Conservation (phyloP, 2,888 invertebrate species). For the Spicauda simplicius region DNA sequence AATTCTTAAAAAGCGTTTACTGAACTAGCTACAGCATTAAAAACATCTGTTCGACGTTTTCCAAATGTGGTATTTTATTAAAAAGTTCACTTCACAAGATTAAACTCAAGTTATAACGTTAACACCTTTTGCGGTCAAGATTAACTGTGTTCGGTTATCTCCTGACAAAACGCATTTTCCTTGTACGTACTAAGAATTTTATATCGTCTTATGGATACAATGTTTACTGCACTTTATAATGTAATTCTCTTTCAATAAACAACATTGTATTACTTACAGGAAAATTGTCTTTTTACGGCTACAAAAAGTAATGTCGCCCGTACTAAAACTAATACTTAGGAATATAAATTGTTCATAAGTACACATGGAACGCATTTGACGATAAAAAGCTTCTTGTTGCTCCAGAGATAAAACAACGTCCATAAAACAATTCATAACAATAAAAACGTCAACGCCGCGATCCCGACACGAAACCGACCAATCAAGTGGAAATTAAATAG, state of each 20-base stretch:
- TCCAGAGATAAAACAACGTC: constrained; percentile 41
- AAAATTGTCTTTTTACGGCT: constrained; percentile 7
- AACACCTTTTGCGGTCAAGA: not conserved
- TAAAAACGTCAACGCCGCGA: constrained; percentile 72
- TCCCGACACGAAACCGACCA: constrained; percentile 61
- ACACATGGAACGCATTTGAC: constrained; percentile 41
- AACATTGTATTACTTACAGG: not conserved
- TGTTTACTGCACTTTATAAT: not conserved
- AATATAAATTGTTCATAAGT: constrained; percentile 41
- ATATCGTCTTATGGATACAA: not conserved
- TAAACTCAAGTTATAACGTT: not conserved
- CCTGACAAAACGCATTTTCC: not conserved
- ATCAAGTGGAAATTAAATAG: constrained; percentile 77
- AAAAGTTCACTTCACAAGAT: not conserved
- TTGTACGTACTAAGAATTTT: not conserved
- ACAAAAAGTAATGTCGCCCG: constrained; percentile 13
- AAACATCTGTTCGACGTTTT: not conserved
- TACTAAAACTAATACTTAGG: constrained; percentile 42
- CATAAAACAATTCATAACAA: constrained; percentile 76
- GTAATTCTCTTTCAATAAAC: not conserved
- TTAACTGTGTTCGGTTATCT: not conserved
- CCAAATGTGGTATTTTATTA: not conserved
- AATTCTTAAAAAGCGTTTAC: too few species aligned
- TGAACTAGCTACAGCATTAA: not conserved
- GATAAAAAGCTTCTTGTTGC: constrained; percentile 50